These are phyloP conservation scores for Chaetoderma sp. DNA, from an alignment of 2,888 invertebrate genomes.

Conservation along the genomic window DNA sequence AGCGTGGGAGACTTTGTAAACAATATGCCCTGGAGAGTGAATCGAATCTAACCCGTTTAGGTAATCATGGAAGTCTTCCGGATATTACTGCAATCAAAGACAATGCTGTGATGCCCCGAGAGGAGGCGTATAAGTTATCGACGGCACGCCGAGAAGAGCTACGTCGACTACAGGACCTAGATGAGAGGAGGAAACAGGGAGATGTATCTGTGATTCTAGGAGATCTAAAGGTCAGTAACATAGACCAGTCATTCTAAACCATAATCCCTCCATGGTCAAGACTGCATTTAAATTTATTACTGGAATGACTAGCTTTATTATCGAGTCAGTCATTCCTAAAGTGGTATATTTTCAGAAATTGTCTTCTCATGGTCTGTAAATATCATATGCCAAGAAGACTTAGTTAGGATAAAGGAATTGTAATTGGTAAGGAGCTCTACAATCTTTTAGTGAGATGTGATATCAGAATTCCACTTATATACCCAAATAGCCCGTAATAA, in stretches of 20 bases:
- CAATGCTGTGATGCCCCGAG: conserved; percentile 87
- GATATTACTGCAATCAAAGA: conserved; percentile 81
- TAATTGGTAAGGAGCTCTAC: too few species aligned
- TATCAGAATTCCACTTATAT: too few species aligned
- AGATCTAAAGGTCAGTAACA: conserved; percentile 63
- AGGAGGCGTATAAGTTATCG: conserved; percentile 89
- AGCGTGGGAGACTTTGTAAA: conserved; percentile 52
- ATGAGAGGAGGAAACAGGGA: conserved; percentile 62
- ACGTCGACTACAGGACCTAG: conserved; percentile 83
- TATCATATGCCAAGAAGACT: too few species aligned
- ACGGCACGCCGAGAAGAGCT: conserved; percentile 83
- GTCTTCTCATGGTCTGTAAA: too few species aligned
- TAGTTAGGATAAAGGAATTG: too few species aligned
- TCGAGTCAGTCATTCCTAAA: too few species aligned
- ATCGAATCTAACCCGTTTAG: conserved; percentile 38
- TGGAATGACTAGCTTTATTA: too few species aligned
- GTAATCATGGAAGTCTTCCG: conserved; percentile 85
- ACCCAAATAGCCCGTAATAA: too few species aligned
- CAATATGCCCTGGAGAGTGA: conserved; percentile 81
- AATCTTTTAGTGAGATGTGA: too few species aligned
- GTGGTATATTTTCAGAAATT: too few species aligned
- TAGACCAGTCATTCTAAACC: neutral
- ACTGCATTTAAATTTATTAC: too few species aligned
- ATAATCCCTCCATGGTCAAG: too few species aligned
- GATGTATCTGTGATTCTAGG: conserved; percentile 66